Conservation (phyloP, 2,888 invertebrate species). For the Melanargia galathea region DNA sequence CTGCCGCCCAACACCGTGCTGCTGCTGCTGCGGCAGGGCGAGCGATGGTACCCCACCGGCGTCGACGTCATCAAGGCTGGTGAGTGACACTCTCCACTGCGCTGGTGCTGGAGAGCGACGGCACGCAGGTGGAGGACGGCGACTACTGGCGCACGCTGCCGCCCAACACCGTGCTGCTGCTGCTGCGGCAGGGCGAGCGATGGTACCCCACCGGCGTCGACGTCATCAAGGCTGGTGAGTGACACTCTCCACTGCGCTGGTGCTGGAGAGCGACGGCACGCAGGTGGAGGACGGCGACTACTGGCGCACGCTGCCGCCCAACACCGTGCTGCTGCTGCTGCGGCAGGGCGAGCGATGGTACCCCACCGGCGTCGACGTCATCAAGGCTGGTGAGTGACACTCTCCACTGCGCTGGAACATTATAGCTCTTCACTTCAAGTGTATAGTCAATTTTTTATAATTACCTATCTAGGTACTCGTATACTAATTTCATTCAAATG, state of each 20-base stretch:
- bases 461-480: too few relatives aligned
- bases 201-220: conserved; percentile 97
- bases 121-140: conserved; percentile 98
- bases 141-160: conserved; percentile 97
- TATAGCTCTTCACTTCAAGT: too few relatives aligned
- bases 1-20: conserved; percentile 95
- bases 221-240: too few relatives aligned
- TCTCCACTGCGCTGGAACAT: neutral
- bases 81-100: too few relatives aligned
- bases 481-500: too few relatives aligned
- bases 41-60: conserved; percentile 96
- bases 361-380: conserved; percentile 96
- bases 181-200: conserved; percentile 94
- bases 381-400: neutral
- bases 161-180: conserved; percentile 93
- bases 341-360: conserved; percentile 96
- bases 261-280: conserved; percentile 97
- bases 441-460: too few relatives aligned
- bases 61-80: conserved; percentile 98
- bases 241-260: too few relatives aligned
- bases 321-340: conserved; percentile 93
- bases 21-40: conserved; percentile 92
- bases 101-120: conserved; percentile 96
- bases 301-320: conserved; percentile 95
- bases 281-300: conserved; percentile 98